Percentiles rank a stretch among this genome's conserved stretches.
phyloP scores from a whole-genome alignment of 2,888 invertebrate species.

The Diaphora mendica region DNA sequence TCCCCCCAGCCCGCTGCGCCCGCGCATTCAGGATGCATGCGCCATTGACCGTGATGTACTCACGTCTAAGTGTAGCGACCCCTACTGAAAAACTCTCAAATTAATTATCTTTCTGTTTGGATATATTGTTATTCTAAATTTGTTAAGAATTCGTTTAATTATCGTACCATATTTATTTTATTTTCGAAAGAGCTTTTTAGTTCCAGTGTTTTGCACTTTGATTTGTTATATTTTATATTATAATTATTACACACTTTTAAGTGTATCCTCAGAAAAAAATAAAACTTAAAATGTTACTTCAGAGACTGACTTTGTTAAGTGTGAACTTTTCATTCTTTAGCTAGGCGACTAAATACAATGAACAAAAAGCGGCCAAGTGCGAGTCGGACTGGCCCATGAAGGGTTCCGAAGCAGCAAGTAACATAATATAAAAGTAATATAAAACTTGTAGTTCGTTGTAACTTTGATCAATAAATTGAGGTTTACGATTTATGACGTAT shows the following conservation, averaged over 20 bases:
- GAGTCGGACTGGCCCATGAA: too few relatives aligned
- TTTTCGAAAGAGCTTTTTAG: neutral
- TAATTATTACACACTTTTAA: too few relatives aligned
- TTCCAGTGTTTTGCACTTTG: neutral
- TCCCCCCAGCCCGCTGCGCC: slow-evolving; percentile 23
- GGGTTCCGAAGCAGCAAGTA: too few relatives aligned
- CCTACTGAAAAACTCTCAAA: slow-evolving; percentile 17
- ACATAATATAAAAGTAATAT: too few relatives aligned
- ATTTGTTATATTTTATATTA: neutral
- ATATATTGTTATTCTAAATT: slow-evolving; percentile 17
- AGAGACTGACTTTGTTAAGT: too few relatives aligned
- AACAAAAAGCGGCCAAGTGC: too few relatives aligned
- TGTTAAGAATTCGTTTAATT: slow-evolving; percentile 15
- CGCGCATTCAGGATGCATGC: slow-evolving; percentile 50
- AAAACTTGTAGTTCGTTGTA: too few relatives aligned
- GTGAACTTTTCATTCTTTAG: too few relatives aligned
- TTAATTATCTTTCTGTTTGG: slow-evolving; percentile 28
- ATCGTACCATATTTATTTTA: neutral
- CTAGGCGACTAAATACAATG: neutral
- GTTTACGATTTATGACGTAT: too few relatives aligned
- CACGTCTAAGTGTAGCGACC: slow-evolving; percentile 25
- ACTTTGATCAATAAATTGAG: too few relatives aligned
- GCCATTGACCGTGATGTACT: slow-evolving; percentile 45
- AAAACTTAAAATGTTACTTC: too few relatives aligned
- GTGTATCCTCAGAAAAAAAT: too few relatives aligned